Evolutionary conservation across 2,888 invertebrate species (phyloP), one percentile per base, ranked within the genome.

Genomic region (Junonia oenone): DNA sequence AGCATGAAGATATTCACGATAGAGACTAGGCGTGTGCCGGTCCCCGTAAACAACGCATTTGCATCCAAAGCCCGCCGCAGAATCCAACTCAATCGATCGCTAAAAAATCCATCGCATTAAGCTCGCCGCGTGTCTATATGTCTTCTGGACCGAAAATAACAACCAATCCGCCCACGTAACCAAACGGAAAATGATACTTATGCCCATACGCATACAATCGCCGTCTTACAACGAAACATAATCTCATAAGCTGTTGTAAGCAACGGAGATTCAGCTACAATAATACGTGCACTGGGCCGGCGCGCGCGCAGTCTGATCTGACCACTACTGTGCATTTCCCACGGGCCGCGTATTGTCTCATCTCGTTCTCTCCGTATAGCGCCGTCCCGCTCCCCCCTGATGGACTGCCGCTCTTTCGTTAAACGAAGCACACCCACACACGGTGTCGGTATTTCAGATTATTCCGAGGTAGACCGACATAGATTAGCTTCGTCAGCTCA

Each of bases 261-360:
- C 68, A 67, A 67, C 40, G 67, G 68, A 82, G 85, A 80, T 80
- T 80, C 78, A 81, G 26, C 83, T 84, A 86, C 89, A 88, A 89
- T 89, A 89, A 88, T 88, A 87, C 87, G 87, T 87, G 88, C 89
- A 87, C 81, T 84, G 89, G 90, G 88, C 83, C 84, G 87, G 87
- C 90, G 91, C 88, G 88, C 89, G 87, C 88, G 86, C 85, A 77
- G 77, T 81, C 85, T 83, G 84, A 82, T 88, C 89, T 86, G 90
- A 87, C 90, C 90, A 90, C 91, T 91, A 89, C 91, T 90, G 91
- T 91, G 89, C 90, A 91, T 86, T 91, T 91, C 90, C 91, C 91
- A 91, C 91, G 91, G 85, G 83, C 83, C 82, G 80, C 77, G 76
- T 76, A 73, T 70, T 74, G 64, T 59, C 65, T 75, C 62, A 68